Percentiles rank a stretch among this genome's conserved stretches.
Conservation (phyloP, 1,140 invertebrate genomes). For the Formica exsecta region DNA sequence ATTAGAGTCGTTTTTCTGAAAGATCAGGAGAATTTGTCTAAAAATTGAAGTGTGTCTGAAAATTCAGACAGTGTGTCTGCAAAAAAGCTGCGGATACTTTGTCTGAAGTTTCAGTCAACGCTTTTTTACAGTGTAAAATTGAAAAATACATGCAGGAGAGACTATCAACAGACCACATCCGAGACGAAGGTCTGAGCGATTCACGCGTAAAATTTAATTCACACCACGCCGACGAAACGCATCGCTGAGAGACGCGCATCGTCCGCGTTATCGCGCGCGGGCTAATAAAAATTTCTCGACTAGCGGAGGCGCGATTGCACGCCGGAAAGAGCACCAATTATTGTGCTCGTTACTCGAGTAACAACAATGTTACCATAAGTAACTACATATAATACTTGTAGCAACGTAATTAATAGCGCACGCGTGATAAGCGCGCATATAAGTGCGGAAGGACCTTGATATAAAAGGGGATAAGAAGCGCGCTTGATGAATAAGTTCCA, state of each 20-base stretch:
- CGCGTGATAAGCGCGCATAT: not conserved
- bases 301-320: not conserved
- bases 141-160: too few relatives aligned
- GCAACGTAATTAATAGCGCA: slow-evolving; percentile 4
- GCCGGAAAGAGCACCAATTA: slow-evolving; percentile 32
- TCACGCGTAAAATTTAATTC: slow-evolving; percentile 35
- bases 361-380: slow-evolving; percentile 5
- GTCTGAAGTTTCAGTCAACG: too few relatives aligned
- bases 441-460: not conserved
- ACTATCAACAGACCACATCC: too few relatives aligned
- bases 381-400: not conserved
- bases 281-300: slow-evolving; percentile 46
- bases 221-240: not conserved
- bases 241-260: not conserved
- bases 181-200: not conserved
- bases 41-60: too few relatives aligned
- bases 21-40: too few relatives aligned
- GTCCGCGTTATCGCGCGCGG: slow-evolving; percentile 6
- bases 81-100: too few relatives aligned
- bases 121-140: too few relatives aligned
- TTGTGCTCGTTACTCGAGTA: slow-evolving; percentile 55
- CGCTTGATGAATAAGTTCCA: not conserved
- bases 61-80: too few relatives aligned
- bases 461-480: not conserved
- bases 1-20: too few relatives aligned